Evolutionary conservation across 2,888 invertebrate species (phyloP), one percentile per base, ranked within the genome.

Genomic region (Epistrophella euchroma): DNA sequence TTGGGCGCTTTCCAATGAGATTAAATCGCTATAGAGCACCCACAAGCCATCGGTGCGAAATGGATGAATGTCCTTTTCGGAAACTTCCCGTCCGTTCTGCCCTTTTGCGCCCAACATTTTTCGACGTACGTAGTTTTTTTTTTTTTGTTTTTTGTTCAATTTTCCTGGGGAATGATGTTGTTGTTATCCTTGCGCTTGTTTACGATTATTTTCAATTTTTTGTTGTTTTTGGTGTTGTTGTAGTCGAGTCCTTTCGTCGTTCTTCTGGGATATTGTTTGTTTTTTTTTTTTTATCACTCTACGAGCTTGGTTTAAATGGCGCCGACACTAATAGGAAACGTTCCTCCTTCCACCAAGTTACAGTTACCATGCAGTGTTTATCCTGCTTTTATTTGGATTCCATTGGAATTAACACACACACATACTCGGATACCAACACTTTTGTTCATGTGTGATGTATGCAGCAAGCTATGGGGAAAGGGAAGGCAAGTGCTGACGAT

Each of bases 1-100:
- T 90, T 90, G 90, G 90, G 90, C 90, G 90, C 90, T 90, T 91
- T 91, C 90, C 91, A 91, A 91, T 91, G 90, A 91, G 91, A 92
- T 92, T 92, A 92, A 92, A 92, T 91, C 91, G 90, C 90, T 91
- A 90, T 91, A 89, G 90, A 90, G 89, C 89, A 89, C 90, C 90
- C 91, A 89, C 90, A 89, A 90, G 90, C 92, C 92, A 92, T 89
- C 90, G 92, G 91, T 86, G 86, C 88, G 85, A 88, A 87, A 78
- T 87, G 87, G 87, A 87, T 87, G 87, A 87, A 83, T 87, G 87
- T 87, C 78, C 83, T 87, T 83, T 83, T 79, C 71, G 66, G 70
- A 82, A 55, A 35, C 10, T 37, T 66, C 32, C 56, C 32, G 60
- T 70, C 70, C 43, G 35, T 66, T 37, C 32, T 15, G 47, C 52